A percentile compares a stretch with the other conserved stretches of the same genome.
Conservation (phyloP, 2,888 invertebrate genomes). For the Venusia cambrica region DNA sequence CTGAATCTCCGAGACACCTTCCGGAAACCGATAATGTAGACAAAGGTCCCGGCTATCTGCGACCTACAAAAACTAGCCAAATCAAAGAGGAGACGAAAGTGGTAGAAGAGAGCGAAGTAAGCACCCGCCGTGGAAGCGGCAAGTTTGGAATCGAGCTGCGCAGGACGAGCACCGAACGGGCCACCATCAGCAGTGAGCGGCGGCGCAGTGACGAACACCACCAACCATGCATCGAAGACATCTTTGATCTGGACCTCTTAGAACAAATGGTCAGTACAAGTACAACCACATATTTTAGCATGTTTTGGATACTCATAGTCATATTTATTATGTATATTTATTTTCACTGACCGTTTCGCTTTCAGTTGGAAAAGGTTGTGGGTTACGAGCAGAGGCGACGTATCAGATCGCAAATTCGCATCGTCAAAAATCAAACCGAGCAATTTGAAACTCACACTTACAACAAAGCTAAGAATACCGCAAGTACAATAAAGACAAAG, state of each 20-base stretch:
- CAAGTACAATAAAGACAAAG: slow-evolving; percentile 37
- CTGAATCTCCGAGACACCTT: slow-evolving; percentile 45
- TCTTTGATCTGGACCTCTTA: slow-evolving; percentile 85
- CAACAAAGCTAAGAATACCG: slow-evolving; percentile 45
- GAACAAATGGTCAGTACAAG: slow-evolving; percentile 85
- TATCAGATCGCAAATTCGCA: slow-evolving; percentile 88
- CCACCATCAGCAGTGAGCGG: slow-evolving; percentile 66
- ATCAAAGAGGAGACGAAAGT: slow-evolving; percentile 57
- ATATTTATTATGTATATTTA: slow-evolving; percentile 32
- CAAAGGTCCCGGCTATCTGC: slow-evolving; percentile 58
- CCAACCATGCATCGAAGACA: slow-evolving; percentile 85
- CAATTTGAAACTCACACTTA: slow-evolving; percentile 40
- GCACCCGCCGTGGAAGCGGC: slow-evolving; percentile 76
- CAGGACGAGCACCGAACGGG: slow-evolving; percentile 78
- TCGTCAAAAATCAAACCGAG: slow-evolving; percentile 84
- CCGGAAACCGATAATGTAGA: slow-evolving; percentile 46
- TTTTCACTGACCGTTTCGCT: slow-evolving; percentile 38
- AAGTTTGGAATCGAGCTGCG: slow-evolving; percentile 86
- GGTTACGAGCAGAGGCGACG: slow-evolving; percentile 89
- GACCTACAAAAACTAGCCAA: slow-evolving; percentile 65
- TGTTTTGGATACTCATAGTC: slow-evolving; percentile 33
- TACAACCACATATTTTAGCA: slow-evolving; percentile 33
- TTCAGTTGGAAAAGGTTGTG: slow-evolving; percentile 87
- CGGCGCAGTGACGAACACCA: slow-evolving; percentile 74
- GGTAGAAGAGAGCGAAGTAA: slow-evolving; percentile 61